Conservation (phyloP, 2,113 vertebrate genomes). For the Eira barbara region DNA sequence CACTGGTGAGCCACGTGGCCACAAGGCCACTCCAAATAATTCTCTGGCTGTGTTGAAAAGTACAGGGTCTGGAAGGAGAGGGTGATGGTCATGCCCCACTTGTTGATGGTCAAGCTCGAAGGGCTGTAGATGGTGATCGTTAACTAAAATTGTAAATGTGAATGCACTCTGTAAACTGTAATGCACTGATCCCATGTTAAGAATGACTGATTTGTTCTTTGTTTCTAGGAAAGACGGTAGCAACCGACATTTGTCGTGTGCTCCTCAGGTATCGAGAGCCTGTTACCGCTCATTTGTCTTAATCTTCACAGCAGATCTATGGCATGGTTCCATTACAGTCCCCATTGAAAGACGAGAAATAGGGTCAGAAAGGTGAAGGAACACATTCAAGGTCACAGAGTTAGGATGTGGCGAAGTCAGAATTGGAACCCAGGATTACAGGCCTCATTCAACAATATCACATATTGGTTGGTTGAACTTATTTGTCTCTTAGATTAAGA, state of each 20-base stretch:
- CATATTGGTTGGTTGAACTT: neutral
- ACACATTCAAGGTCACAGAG: neutral
- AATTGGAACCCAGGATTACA: neutral
- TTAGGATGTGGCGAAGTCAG: neutral
- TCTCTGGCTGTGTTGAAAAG: neutral
- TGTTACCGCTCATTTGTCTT: neutral
- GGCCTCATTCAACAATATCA: neutral
- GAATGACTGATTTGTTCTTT: neutral
- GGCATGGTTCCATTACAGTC: neutral
- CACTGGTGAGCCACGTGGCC: neutral
- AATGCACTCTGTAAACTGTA: neutral
- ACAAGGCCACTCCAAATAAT: neutral
- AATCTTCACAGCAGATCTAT: neutral
- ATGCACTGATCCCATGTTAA: neutral
- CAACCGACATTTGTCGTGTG: neutral
- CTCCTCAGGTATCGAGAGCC: neutral
- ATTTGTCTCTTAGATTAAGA: neutral
- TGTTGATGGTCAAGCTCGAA: neutral
- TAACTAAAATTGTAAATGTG: neutral
- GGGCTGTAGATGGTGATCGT: too few species aligned
- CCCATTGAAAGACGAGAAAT: neutral
- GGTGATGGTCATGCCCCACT: neutral
- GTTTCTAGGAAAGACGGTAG: neutral
- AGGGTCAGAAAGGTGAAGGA: neutral
- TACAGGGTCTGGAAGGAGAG: neutral